Evolutionary conservation across 2,797 vertebrate species (phyloP).

Genomic region (Fratercula arctica): DNA sequence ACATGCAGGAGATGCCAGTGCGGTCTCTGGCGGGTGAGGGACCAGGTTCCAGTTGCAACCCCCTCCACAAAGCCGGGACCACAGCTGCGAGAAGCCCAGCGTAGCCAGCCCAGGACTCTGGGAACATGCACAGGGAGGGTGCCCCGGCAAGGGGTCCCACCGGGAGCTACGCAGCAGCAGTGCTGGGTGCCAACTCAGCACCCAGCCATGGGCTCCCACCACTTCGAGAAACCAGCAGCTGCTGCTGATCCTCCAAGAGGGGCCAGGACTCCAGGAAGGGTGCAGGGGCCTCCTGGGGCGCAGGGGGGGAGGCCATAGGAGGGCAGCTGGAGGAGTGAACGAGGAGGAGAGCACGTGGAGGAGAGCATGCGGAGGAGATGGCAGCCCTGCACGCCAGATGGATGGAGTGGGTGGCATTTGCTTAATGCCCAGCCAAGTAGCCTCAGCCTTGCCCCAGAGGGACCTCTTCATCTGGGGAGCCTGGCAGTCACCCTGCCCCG

Average conservation of each 20-base stretch:
- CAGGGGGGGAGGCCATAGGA: too few relatives aligned
- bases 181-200: background rate
- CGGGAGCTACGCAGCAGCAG: background rate
- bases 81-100: background rate
- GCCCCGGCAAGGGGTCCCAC: background rate
- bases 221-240: background rate
- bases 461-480: background rate
- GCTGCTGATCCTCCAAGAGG: background rate
- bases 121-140: background rate
- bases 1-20: background rate
- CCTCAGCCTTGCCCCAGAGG: background rate
- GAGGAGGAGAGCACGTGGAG: background rate
- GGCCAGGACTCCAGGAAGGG: background rate
- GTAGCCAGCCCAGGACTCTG: background rate
- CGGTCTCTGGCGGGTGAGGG: background rate
- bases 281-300: background rate
- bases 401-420: fast-evolving
- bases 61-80: background rate
- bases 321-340: too few relatives aligned
- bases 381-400: fast-evolving
- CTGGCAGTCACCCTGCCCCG: background rate
- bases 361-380: background rate
- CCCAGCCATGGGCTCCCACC: fast-evolving
- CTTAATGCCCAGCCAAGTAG: fast-evolving
- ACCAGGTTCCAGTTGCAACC: background rate